Evolutionary conservation across 1,140 invertebrate genomes (phyloP).

Genomic region (Leptinotarsa undecemlineata): DNA sequence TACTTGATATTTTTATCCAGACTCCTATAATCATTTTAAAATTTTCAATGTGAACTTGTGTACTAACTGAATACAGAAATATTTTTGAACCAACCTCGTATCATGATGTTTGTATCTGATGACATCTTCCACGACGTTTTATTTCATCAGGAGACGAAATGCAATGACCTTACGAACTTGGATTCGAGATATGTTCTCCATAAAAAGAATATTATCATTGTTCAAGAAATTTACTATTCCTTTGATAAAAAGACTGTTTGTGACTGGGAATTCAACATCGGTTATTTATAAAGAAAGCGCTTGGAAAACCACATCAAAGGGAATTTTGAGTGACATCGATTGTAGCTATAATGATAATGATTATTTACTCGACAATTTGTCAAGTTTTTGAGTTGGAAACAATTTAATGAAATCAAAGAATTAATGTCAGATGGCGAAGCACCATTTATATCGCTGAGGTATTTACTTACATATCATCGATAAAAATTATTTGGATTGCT

Average conservation of each 20-base stretch:
- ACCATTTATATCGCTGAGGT: neutral
- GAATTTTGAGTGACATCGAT: conserved; percentile 3
- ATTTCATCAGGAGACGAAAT: neutral
- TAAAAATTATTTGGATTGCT: no score
- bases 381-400: conserved; percentile 8
- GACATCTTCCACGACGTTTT: neutral
- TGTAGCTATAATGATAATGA: conserved; percentile 3
- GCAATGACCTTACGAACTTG: conserved; percentile 15
- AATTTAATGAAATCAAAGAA: conserved; percentile 13
- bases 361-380: conserved; percentile 3
- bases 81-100: neutral
- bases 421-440: conserved; percentile 5
- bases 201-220: conserved; percentile 16
- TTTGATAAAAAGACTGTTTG: conserved; percentile 13
- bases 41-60: no score
- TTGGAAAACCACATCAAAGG: neutral
- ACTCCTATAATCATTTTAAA: no score
- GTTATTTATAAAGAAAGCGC: conserved; percentile 4
- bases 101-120: neutral
- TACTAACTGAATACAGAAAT: no score
- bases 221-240: neutral
- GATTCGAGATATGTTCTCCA: neutral
- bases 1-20: no score
- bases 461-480: no score
- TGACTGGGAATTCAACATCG: conserved; percentile 2